Evolutionary conservation across 1,140 invertebrate genomes (phyloP), one percentile per base, ranked within the genome.

Genomic region (Chelonus insularis): DNA sequence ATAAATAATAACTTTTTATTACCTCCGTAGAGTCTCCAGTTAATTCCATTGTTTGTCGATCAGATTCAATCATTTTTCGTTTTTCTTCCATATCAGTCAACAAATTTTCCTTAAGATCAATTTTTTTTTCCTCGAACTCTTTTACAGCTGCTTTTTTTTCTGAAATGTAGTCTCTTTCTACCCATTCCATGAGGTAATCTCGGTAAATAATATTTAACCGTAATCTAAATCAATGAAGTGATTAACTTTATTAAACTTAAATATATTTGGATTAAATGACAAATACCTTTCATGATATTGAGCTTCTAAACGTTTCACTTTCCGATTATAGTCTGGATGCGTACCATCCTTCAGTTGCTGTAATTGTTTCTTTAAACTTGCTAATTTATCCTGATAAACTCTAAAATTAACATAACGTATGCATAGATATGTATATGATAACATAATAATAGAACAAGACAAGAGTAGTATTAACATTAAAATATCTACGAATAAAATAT

Each of bases 61-160:
- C 96, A 65, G 86, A 86, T 80, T 98, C 95, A 64, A 98, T 93
- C 65, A 90, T 86, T 68, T 91, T 90, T 68, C 90, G 86, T 71
- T 96, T 96, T 63, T 98, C 96, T 75, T 97, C 95, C 75, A 97
- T 89, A 74, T 97, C 95, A 32, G 88, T 86, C 8, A 98, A 84
- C 11, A 99, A 76, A 81, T 89, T 95, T 76, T 97, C 95, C 71
- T 91, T 89, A 8, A 98, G 80, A 74, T 97, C 95, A 66, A 92
- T 85, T 75, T 96, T 96, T 74, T 97, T 97, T 68, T 98, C 95
- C 77, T 98, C 94, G 85, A 95, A 96, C 70, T 98, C 95, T 78
- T 93, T 91, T 0, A 86, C 88, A 2, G 94, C 91, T 21, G 90
- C 88, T 78, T 91, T 91, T 75, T 94, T 94, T 74, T 98, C 96